Conservation (phyloP, 2,888 invertebrate genomes). For the Gymnosoma rotundatum region DNA sequence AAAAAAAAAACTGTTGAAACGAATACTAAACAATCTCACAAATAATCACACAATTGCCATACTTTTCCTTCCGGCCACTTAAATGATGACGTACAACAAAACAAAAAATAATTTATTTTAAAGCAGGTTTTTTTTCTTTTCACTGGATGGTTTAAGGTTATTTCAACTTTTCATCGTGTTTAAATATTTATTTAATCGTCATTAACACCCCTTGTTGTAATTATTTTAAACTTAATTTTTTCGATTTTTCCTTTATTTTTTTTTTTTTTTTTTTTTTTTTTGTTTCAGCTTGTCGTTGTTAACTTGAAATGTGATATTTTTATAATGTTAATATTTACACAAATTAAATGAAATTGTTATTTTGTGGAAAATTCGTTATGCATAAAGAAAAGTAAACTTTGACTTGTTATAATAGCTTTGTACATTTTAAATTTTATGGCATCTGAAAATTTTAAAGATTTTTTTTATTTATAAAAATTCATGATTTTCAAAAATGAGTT, state of each 20-base stretch:
- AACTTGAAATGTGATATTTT: slow-evolving; percentile 48
- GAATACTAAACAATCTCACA: background rate
- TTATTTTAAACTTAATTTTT: slow-evolving; percentile 16
- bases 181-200: background rate
- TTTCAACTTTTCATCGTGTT: slow-evolving; percentile 1
- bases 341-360: slow-evolving; percentile 3
- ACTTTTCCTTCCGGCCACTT: slow-evolving; percentile 12
- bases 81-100: background rate
- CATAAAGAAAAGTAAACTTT: slow-evolving; percentile 4
- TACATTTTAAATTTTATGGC: slow-evolving; percentile 34
- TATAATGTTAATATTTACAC: slow-evolving; percentile 49
- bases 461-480: background rate
- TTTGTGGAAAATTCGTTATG: background rate
- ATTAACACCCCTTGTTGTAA: background rate
- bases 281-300: slow-evolving; percentile 1
- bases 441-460: slow-evolving; percentile 32
- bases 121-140: background rate
- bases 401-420: slow-evolving; percentile 14
- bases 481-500: background rate
- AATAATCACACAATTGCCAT: background rate
- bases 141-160: background rate
- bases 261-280: background rate
- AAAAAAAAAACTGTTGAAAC: background rate
- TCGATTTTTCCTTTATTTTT: background rate
- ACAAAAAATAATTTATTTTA: background rate